phyloP scores from a whole-genome alignment of 2,797 vertebrate species.

The Dromococcyx pavoninus region DNA sequence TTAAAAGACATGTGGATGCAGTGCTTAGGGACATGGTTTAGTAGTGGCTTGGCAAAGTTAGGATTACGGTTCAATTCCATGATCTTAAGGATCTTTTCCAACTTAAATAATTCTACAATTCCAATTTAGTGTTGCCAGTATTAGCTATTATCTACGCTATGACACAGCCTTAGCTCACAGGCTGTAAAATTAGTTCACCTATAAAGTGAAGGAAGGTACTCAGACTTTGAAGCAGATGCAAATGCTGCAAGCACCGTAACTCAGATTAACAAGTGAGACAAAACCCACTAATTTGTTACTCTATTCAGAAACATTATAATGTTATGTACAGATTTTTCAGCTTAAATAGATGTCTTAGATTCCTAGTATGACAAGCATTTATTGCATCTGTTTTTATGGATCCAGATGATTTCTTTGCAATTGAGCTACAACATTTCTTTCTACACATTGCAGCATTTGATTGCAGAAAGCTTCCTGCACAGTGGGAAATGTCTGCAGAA shows the following conservation, averaged over 20 bases:
- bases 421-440: background rate
- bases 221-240: background rate
- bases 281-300: background rate
- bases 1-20: too few relatives aligned
- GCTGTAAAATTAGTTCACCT: background rate
- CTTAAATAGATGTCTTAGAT: background rate
- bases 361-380: background rate
- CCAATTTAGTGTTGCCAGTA: background rate
- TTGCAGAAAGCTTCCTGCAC: background rate
- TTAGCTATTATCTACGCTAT: background rate
- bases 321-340: background rate
- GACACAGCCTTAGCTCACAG: background rate
- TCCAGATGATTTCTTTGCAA: background rate
- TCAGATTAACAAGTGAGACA: background rate
- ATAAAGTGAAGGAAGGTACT: background rate
- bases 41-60: too few relatives aligned
- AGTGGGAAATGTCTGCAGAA: background rate
- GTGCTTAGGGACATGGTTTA: too few relatives aligned
- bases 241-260: rapidly evolving
- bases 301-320: background rate
- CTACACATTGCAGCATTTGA: background rate
- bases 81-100: too few relatives aligned
- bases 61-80: too few relatives aligned
- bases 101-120: too few relatives aligned
- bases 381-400: background rate